Percentiles rank a stretch among this genome's conserved stretches.
These are phyloP conservation scores for Thamnophis sirtalis DNA, from an alignment of 2,113 vertebrate genomes.

Conservation along the genomic window DNA sequence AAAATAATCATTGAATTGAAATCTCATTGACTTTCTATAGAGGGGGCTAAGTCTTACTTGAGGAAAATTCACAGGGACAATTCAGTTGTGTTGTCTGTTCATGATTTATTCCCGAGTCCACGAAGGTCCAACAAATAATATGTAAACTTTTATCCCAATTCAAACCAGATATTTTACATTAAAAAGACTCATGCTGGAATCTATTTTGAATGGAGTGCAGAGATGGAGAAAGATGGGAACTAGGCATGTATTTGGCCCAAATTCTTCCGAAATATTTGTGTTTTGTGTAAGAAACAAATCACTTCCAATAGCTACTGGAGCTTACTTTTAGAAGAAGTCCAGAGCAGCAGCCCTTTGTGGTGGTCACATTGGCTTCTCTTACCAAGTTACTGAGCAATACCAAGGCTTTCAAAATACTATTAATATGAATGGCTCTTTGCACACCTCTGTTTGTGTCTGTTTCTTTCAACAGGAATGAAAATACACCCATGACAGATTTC, in stretches of 20 bases:
- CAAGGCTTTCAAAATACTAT: constrained; percentile 25
- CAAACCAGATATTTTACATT: constrained; percentile 17
- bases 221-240: constrained; percentile 50
- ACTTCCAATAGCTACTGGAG: constrained; percentile 57
- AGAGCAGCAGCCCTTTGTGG: constrained; percentile 48
- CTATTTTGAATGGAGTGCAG: constrained; percentile 45
- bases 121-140: constrained; percentile 11
- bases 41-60: neutral
- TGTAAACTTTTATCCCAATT: neutral
- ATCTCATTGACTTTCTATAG: neutral
- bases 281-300: constrained; percentile 63
- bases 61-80: constrained; percentile 1
- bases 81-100: constrained; percentile 30
- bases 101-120: constrained; percentile 40
- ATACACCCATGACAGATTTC: neutral
- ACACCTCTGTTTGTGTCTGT: neutral
- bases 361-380: constrained; percentile 32
- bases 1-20: neutral
- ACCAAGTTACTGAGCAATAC: constrained; percentile 40
- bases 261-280: constrained; percentile 61
- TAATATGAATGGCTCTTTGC: neutral
- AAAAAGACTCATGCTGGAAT: constrained; percentile 9
- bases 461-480: neutral
- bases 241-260: constrained; percentile 48
- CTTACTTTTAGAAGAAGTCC: constrained; percentile 47